A percentile compares a stretch with the other conserved stretches of the same genome.
phyloP scores from a whole-genome alignment of 2,888 invertebrate genomes.

The Papilio elwesi region DNA sequence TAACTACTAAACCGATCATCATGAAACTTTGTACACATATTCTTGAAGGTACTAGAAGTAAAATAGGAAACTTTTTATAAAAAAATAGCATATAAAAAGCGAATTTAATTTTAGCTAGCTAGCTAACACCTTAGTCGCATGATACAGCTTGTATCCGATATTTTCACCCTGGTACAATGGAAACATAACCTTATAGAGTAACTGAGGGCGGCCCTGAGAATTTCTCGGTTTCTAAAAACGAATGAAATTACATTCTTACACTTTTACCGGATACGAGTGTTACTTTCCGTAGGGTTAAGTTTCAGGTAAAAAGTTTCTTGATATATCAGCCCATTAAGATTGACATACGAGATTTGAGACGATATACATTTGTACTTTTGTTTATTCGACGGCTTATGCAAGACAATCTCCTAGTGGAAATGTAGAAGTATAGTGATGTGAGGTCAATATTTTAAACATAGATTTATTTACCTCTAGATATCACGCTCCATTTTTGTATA shows the following conservation, averaged over 20 bases:
- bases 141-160: neutral
- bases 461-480: too few relatives aligned
- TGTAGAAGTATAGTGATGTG: too few relatives aligned
- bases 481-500: too few relatives aligned
- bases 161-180: neutral
- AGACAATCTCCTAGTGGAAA: too few relatives aligned
- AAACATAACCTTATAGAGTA: neutral
- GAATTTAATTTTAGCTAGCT: neutral
- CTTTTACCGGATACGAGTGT: neutral
- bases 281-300: neutral
- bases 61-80: too few relatives aligned
- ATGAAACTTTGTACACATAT: too few relatives aligned
- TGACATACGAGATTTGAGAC: neutral
- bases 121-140: neutral
- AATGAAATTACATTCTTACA: neutral
- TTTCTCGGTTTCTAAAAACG: neutral
- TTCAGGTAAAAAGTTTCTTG: constrained; percentile 1
- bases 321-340: neutral
- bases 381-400: too few relatives aligned
- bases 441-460: too few relatives aligned
- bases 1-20: too few relatives aligned
- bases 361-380: too few relatives aligned
- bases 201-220: neutral
- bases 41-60: too few relatives aligned
- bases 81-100: too few relatives aligned